A percentile compares a stretch with the other conserved stretches of the same genome.
phyloP scores from a whole-genome alignment of 2,113 vertebrate species.

The Eudyptes chrysolophus region DNA sequence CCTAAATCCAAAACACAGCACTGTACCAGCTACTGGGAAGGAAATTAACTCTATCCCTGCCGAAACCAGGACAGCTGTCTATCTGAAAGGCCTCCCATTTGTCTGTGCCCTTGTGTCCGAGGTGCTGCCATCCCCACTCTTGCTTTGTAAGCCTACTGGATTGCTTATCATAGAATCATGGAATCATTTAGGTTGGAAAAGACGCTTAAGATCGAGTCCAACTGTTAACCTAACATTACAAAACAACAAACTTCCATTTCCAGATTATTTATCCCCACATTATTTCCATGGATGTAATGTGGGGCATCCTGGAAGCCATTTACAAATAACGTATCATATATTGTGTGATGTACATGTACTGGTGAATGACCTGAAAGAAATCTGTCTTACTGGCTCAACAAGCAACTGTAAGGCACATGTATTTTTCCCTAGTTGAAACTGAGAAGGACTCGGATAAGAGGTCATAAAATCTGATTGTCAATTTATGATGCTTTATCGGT shows the following conservation, averaged over 20 bases:
- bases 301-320: neutral
- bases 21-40: too few relatives aligned
- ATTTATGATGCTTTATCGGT: neutral
- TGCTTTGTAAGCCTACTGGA: neutral
- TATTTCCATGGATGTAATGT: neutral
- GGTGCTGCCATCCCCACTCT: neutral
- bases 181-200: neutral
- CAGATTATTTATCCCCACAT: neutral
- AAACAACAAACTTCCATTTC: neutral
- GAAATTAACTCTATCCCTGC: too few relatives aligned
- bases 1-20: too few relatives aligned
- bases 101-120: fast-evolving
- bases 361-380: neutral
- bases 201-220: neutral
- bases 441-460: neutral
- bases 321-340: neutral
- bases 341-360: neutral
- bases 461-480: neutral
- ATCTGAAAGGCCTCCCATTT: neutral
- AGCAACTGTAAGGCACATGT: neutral
- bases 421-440: neutral
- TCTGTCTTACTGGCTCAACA: neutral
- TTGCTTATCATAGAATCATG: neutral
- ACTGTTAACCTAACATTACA: neutral
- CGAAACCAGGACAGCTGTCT: neutral